Base-by-base conservation (phyloP, 1,140 invertebrate genomes). In the Aphelenchoides fujianensis region DNA sequence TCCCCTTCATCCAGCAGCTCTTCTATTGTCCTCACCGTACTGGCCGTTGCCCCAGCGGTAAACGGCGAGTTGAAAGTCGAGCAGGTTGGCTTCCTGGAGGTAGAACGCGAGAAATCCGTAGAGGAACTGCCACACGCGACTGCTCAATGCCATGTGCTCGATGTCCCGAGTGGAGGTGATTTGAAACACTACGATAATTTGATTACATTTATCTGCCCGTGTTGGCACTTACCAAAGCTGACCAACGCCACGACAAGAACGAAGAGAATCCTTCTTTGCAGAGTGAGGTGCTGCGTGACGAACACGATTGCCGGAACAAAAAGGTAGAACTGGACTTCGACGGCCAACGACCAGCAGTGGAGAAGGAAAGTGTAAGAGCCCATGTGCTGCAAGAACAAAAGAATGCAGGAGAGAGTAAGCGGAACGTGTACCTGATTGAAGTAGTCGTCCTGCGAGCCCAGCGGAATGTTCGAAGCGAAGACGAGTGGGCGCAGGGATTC, bases 291-390 rank as follows among this genome's bases (percentile, higher is more conserved):
- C 23, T 48, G 12, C 12, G 41, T 61, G 12, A 53, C 16, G 9
- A 61, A 7, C 69, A 68, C 12, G 12, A 68, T 70, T 23, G 72
- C 7, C 9, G 67, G 67, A 9, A 30, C 67, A 69, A 68, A 30
- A 7, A 68, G 12, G 27, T 68, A 68, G 36, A 68, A 68, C 32
- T 68, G 67, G 9, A 68, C 30, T 70, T 68, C 67, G 23, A 68
- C 67, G 9, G 63, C 63, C 67, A 68, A 71, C 7, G 67, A 68
- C 67, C 67, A 68, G 7, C n/a, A 48, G 36, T 68, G 67, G 12
- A 71, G 23, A 12, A 68, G 34, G 59, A 68, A 68, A 5, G 16
- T 7, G 63, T 68, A 68, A 7, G 7, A n/a, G 32, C 7, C 7
- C 34, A 71, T 9, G 16, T 68, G 12, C 12, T 31, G n/a, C n/a